phyloP scores from a whole-genome alignment of 2,113 vertebrate species.

The Bothrops jararaca region DNA sequence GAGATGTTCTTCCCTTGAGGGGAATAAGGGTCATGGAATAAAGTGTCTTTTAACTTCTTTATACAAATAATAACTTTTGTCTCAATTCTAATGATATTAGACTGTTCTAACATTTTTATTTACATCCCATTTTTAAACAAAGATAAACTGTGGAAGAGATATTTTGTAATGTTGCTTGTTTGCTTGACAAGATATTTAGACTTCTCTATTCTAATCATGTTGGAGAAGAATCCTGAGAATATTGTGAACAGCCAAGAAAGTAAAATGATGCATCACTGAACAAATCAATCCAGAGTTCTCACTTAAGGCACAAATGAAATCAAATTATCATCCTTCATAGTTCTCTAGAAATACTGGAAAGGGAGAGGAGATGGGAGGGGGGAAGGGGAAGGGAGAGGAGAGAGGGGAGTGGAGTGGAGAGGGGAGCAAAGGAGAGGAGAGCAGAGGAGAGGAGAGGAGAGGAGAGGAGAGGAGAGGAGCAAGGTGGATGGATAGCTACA shows the following conservation, averaged over 20 bases:
- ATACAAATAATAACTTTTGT: background rate
- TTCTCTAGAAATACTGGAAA: too few relatives aligned
- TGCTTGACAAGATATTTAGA: background rate
- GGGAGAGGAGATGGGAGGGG: too few relatives aligned
- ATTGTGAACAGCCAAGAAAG: background rate
- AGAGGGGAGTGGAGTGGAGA: background rate
- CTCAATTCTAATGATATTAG: background rate
- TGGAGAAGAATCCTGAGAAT: background rate
- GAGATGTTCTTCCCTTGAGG: conserved; percentile 7
- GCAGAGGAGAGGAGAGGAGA: background rate
- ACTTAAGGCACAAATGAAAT: background rate
- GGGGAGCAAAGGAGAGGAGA: too few relatives aligned
- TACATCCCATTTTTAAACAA: background rate
- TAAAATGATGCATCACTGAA: background rate
- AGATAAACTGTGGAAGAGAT: background rate
- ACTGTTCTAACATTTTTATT: background rate
- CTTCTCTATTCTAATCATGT: background rate
- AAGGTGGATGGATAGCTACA: background rate
- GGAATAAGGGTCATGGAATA: conserved; percentile 46
- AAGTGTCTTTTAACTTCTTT: conserved; percentile 42
- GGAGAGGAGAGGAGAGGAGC: too few relatives aligned
- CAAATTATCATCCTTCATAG: too few relatives aligned
- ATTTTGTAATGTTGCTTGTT: background rate
- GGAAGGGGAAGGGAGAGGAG: background rate
- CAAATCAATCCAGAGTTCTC: background rate